Base-by-base conservation (phyloP, 2,797 vertebrate species). In the Alcedo atthis region DNA sequence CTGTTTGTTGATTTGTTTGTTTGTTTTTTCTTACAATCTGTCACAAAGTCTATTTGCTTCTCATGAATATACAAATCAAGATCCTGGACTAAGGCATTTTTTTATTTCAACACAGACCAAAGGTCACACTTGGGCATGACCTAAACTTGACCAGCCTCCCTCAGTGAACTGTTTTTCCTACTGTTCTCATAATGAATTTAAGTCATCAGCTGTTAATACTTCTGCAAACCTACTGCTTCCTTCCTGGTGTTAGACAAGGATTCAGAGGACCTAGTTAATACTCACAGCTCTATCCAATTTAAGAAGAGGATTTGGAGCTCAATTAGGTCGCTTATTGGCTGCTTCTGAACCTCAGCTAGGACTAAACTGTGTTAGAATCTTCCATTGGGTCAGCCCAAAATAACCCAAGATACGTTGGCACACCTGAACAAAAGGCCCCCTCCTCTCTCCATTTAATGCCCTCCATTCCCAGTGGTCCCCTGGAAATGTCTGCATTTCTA, bases 251-350 rank as follows among this genome's bases (percentile, higher is more conserved):
- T 86, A 96, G 90, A 77, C n/a, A 16, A 81, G 71, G 94, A 82
- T 95, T 93, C 89, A 85, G 87, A 91, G 80, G 74, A 74, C 89
- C 53, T 70, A 75, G 87, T 76, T 96, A 96, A 94, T 95, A 48
- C 96, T 84, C 51, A 21, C 68, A 77, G 77, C 82, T 95, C 74
- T 48, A 96, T 93, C 93, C 94, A 88, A 93, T 93, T 95, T 96
- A 92, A 91, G 87, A 80, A 74, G 82, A 92, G 91, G 95, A 96
- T 96, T 95, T 96, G 76, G 85, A 88, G 57, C 70, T 89, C 94
- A 87, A n/a, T 79, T 84, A 94, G 5, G 26, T 86, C 1, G 1
- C 87, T 91, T 84, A 92, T 49, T 93, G 92, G 77, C 87, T 88
- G 74, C 75, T 84, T 69, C 91, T 94, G 77, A 85, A 80, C 79